phyloP scores from a whole-genome alignment of 2,888 invertebrate species.

The Drosophila limbata region DNA sequence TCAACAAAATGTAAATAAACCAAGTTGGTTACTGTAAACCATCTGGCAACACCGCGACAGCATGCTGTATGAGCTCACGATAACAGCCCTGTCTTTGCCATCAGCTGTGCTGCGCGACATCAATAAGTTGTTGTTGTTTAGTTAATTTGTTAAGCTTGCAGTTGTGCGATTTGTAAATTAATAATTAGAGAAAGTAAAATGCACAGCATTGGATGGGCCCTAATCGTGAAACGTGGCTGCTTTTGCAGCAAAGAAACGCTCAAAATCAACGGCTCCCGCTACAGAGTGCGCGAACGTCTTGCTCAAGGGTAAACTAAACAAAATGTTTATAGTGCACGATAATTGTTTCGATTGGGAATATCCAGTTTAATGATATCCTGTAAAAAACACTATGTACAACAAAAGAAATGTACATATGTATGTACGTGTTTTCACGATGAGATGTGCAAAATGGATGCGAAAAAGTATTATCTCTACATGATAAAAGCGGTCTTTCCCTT shows the following conservation, averaged over 20 bases:
- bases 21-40: not conserved
- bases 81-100: conserved; percentile 47
- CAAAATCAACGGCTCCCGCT: conserved; percentile 89
- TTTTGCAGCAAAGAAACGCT: conserved; percentile 91
- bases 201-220: conserved; percentile 90
- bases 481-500: not conserved
- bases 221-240: conserved; percentile 91
- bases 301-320: conserved; percentile 88
- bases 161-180: conserved; percentile 53
- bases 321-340: conserved; percentile 1
- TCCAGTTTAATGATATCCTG: not conserved
- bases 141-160: conserved; percentile 61
- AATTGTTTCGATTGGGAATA: not conserved
- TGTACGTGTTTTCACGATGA: not conserved
- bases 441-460: not conserved
- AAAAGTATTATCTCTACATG: not conserved
- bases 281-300: conserved; percentile 89
- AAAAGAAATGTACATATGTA: no score
- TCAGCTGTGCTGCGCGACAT: conserved; percentile 51
- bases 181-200: conserved; percentile 83
- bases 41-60: conserved; percentile 58
- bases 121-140: conserved; percentile 44
- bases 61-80: conserved; percentile 31
- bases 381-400: not conserved
- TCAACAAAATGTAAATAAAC: conserved; percentile 24